Percentiles rank a stretch among this genome's conserved stretches.
Evolutionary conservation across 1,140 invertebrate species (phyloP).

Genomic region (Elymnias hypermnestra): DNA sequence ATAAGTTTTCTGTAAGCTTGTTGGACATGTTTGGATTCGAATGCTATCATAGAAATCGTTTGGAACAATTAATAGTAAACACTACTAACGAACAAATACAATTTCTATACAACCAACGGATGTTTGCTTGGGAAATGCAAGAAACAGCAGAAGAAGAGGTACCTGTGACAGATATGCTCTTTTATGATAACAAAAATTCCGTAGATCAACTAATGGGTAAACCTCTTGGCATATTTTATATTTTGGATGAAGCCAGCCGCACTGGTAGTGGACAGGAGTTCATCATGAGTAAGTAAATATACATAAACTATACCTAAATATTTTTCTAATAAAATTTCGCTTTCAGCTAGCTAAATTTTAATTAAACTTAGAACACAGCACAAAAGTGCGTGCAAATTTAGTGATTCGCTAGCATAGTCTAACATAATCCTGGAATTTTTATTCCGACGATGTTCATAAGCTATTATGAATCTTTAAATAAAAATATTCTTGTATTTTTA

Average conservation of each 20-base stretch:
- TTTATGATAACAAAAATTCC: slow-evolving; percentile 91
- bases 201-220: slow-evolving; percentile 91
- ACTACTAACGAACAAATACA: slow-evolving; percentile 93
- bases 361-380: too few relatives aligned
- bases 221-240: slow-evolving; percentile 88
- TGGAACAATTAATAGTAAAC: slow-evolving; percentile 93
- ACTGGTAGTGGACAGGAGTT: slow-evolving; percentile 77
- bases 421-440: too few relatives aligned
- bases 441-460: too few relatives aligned
- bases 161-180: slow-evolving; percentile 81
- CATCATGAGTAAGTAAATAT: slow-evolving; percentile 64
- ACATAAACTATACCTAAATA: neutral
- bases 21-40: slow-evolving; percentile 95
- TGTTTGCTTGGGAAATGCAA: slow-evolving; percentile 93
- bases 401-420: too few relatives aligned
- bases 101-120: slow-evolving; percentile 90
- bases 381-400: too few relatives aligned
- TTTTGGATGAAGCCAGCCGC: slow-evolving; percentile 93
- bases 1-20: slow-evolving; percentile 86
- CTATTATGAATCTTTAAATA: too few relatives aligned
- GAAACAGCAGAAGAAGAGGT: slow-evolving; percentile 92
- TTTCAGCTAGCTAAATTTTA: too few relatives aligned
- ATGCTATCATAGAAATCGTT: slow-evolving; percentile 89
- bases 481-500: too few relatives aligned
- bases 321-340: too few relatives aligned